Conservation (phyloP, 2,888 invertebrate genomes). For the Podabrus alpinus region DNA sequence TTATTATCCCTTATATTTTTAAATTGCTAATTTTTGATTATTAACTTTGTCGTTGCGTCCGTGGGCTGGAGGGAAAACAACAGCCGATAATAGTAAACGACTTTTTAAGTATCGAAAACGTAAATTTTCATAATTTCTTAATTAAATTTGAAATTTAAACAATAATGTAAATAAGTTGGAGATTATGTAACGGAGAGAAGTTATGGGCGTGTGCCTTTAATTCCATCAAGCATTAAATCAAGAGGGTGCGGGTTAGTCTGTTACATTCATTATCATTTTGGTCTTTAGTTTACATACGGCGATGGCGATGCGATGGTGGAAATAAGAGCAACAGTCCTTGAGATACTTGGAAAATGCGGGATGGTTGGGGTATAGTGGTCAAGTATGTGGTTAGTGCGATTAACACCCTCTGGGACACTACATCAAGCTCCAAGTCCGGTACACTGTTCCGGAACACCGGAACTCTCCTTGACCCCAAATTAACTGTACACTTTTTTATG, state of each 20-base stretch:
- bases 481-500: neutral
- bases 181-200: neutral
- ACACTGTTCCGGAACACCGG: constrained; percentile 15
- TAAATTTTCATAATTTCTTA: neutral
- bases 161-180: constrained; percentile 4
- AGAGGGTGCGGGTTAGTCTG: constrained; percentile 13
- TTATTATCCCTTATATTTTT: neutral
- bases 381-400: constrained; percentile 29
- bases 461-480: constrained; percentile 16
- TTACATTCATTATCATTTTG: constrained; percentile 15
- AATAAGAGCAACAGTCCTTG: constrained; percentile 15
- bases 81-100: neutral
- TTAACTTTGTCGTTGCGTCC: neutral
- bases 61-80: neutral
- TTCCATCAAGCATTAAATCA: constrained; percentile 8
- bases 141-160: constrained; percentile 1
- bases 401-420: constrained; percentile 27
- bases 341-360: constrained; percentile 10
- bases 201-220: constrained; percentile 1
- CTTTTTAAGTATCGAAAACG: neutral
- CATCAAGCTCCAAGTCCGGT: constrained; percentile 22
- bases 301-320: constrained; percentile 5
- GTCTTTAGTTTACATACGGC: constrained; percentile 15
- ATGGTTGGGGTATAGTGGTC: constrained; percentile 20
- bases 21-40: neutral